Percentiles rank a stretch among this genome's conserved stretches.
Conservation (phyloP, 2,888 invertebrate species). For the Drosophila trichaetosa region DNA sequence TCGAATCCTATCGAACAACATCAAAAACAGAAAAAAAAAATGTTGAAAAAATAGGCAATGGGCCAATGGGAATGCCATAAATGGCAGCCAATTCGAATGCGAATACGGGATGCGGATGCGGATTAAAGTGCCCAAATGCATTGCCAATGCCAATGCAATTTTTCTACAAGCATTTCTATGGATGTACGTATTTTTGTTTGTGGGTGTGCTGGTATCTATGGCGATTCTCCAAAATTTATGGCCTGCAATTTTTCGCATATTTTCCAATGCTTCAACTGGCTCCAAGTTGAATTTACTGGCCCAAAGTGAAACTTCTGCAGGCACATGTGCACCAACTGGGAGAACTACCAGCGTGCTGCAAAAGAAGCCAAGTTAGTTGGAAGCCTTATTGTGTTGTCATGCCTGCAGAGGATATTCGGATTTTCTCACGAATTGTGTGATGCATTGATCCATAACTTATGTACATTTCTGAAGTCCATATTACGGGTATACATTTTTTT, state of each 20-base stretch:
- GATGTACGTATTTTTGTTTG: slow-evolving; percentile 18
- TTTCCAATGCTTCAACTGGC: slow-evolving; percentile 70
- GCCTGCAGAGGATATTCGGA: neutral
- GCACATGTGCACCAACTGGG: slow-evolving; percentile 36
- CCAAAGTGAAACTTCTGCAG: slow-evolving; percentile 16
- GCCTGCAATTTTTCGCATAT: slow-evolving; percentile 80
- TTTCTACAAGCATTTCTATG: slow-evolving; percentile 24
- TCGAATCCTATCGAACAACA: slow-evolving; percentile 44
- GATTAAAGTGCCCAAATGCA: slow-evolving; percentile 26
- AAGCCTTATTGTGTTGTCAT: neutral
- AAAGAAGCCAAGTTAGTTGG: neutral
- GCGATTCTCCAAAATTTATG: slow-evolving; percentile 63
- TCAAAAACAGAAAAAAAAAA: slow-evolving; percentile 11
- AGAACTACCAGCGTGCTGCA: neutral
- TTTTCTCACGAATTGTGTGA: neutral
- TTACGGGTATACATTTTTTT: neutral
- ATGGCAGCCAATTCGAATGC: slow-evolving; percentile 55
- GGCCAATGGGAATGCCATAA: slow-evolving; percentile 59
- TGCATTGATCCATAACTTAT: neutral
- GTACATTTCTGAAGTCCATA: neutral
- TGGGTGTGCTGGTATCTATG: slow-evolving; percentile 34
- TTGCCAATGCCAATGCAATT: slow-evolving; percentile 47
- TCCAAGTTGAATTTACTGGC: slow-evolving; percentile 62
- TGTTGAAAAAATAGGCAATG: slow-evolving; percentile 18
- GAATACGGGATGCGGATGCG: slow-evolving; percentile 22